A percentile compares a stretch with the other conserved stretches of the same genome.
These are phyloP conservation scores for Drosophila repletoides DNA, from an alignment of 1,140 invertebrate species.

Conservation along the genomic window DNA sequence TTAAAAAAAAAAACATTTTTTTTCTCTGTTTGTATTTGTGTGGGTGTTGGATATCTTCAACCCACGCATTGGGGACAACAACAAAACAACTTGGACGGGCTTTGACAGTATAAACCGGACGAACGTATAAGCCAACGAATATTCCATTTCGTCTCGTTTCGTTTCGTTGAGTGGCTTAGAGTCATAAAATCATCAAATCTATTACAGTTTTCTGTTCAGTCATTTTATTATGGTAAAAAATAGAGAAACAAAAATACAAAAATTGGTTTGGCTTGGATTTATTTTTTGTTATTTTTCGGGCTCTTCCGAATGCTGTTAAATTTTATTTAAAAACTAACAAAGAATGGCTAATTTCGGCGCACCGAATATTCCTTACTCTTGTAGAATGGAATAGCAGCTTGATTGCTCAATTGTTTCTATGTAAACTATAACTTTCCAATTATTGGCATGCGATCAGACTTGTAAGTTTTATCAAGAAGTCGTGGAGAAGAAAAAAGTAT, in stretches of 20 bases:
- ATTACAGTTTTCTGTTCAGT: slow-evolving; percentile 54
- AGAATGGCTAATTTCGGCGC: no score
- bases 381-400: no score
- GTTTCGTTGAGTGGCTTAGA: slow-evolving; percentile 59
- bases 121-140: slow-evolving; percentile 22
- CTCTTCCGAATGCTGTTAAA: slow-evolving; percentile 27
- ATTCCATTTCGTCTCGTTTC: no score
- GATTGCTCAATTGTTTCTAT: no score
- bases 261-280: slow-evolving; percentile 20
- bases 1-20: slow-evolving; percentile 25
- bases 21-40: slow-evolving; percentile 16
- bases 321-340: slow-evolving; percentile 3
- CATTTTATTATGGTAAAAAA: slow-evolving; percentile 21
- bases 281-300: slow-evolving; percentile 14
- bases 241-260: neutral
- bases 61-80: slow-evolving; percentile 49
- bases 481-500: no score
- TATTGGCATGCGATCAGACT: no score
- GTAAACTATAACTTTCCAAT: no score
- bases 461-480: no score
- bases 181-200: slow-evolving; percentile 73
- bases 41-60: slow-evolving; percentile 57
- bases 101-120: slow-evolving; percentile 46
- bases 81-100: slow-evolving; percentile 1
- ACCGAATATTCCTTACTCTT: no score